Conservation (phyloP, 2,888 invertebrate species). For the Andrena trimmerana region DNA sequence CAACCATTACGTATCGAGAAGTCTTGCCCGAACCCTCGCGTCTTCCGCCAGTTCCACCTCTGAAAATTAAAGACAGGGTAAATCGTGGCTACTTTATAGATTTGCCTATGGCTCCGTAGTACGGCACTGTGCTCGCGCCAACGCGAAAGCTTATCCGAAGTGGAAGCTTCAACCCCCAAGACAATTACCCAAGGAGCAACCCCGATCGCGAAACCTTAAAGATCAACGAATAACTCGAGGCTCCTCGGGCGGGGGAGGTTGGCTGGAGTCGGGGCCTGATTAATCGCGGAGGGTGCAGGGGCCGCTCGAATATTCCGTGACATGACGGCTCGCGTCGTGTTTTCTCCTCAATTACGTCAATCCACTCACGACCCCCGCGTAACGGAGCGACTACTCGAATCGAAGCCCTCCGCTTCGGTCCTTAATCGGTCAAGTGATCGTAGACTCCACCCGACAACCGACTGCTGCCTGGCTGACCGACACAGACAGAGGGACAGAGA, state of each 20-base stretch:
- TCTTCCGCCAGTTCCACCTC: not conserved
- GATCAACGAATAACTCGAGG: not conserved
- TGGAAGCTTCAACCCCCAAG: too few relatives aligned
- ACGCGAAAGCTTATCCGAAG: too few relatives aligned
- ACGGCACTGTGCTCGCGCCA: too few relatives aligned
- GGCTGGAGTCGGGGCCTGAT: slow-evolving; percentile 50
- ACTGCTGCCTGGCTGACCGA: slow-evolving; percentile 46
- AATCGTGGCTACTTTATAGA: too few relatives aligned
- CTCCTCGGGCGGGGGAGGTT: not conserved
- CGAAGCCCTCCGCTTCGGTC: slow-evolving; percentile 78
- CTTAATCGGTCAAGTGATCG: slow-evolving; percentile 85
- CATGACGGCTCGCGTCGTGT: slow-evolving; percentile 80
- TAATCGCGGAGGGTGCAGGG: slow-evolving; percentile 54
- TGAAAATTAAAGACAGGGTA: not conserved
- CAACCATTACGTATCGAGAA: not conserved
- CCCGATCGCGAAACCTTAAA: not conserved
- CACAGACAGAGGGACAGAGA: slow-evolving; percentile 44
- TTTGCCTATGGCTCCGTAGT: too few relatives aligned
- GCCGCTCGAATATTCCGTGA: slow-evolving; percentile 71
- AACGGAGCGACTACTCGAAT: slow-evolving; percentile 81
- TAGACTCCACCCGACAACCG: slow-evolving; percentile 77
- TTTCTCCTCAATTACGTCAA: slow-evolving; percentile 85
- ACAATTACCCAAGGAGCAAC: not conserved
- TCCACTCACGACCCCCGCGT: slow-evolving; percentile 82
- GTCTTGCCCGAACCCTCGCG: not conserved